Evolutionary conservation across 2,797 vertebrate species (phyloP).

Genomic region (Pachyuromys duprasi): DNA sequence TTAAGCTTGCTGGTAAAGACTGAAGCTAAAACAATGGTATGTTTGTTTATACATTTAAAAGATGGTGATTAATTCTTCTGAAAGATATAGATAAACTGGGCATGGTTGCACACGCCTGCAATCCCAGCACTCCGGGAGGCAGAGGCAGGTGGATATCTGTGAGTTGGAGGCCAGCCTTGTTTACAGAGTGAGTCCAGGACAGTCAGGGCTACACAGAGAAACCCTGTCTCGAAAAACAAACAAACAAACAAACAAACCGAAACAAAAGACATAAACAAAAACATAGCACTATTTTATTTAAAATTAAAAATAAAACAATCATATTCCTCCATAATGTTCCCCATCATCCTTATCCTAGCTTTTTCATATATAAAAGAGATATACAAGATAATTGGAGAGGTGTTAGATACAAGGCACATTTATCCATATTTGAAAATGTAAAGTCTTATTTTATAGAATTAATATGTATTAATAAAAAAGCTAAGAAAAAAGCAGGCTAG

Average conservation of each 20-base stretch:
- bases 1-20: not conserved
- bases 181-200: too few relatives aligned
- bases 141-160: too few relatives aligned
- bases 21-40: not conserved
- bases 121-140: too few relatives aligned
- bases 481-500: not conserved
- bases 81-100: not conserved
- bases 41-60: not conserved
- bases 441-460: not conserved
- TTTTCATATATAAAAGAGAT: not conserved
- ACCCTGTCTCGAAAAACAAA: too few relatives aligned
- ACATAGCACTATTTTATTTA: not conserved
- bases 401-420: not conserved
- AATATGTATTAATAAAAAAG: not conserved
- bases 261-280: not conserved
- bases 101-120: too few relatives aligned
- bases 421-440: not conserved
- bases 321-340: not conserved
- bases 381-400: not conserved
- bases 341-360: not conserved
- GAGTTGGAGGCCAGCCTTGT: too few relatives aligned
- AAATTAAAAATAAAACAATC: not conserved
- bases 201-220: too few relatives aligned
- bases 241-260: too few relatives aligned
- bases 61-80: not conserved